Evolutionary conservation across 2,888 invertebrate species (phyloP), one percentile per base, ranked within the genome.

Genomic region (Heliconius ismenius): DNA sequence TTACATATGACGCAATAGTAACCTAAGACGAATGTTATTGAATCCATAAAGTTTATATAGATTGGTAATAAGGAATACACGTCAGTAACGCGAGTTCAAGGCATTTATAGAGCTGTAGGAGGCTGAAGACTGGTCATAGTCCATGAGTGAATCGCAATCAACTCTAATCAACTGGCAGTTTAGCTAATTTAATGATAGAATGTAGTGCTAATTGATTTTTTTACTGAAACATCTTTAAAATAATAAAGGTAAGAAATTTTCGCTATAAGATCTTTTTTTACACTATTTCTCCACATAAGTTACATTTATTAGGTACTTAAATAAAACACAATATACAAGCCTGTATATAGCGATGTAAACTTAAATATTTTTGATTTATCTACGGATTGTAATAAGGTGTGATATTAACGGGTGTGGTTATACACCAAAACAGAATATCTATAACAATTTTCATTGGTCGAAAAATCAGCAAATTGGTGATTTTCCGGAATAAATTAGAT

Each of bases 101-200:
- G 64, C 24, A 49, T 74, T 43, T 74, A 54, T 32, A 65, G 36
- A 74, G 28, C 54, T 73, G 62, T 63, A 43, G 73, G 63, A 63
- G 73, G 73, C 64, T 60, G 64, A 74, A 54, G 74, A 74, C 64
- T 74, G 74, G 32, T 54, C 74, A 74, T 54, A 74, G 74, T 74
- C 74, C 64, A 74, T 32, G 39, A 39, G 26, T 26, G 73, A 21
- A 62, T 73, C 39, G 39, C 63, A 73, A 73, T 73, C 43, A 62
- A 73, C 26, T 73, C 28, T 73, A 73, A 62, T 63, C 73, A 39
- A 32, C 26, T 21, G 39, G 62, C 39, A 62, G 36, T 36, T 69
- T 21, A 32, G 69, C 24, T 73, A 60, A 63, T 60, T 60, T 62
- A 62, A 73, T 62, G 39, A 26, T 43, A 43, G 67, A 15, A 39